phyloP scores from a whole-genome alignment of 2,797 vertebrate genomes.

The Onychomys leucogaster region DNA sequence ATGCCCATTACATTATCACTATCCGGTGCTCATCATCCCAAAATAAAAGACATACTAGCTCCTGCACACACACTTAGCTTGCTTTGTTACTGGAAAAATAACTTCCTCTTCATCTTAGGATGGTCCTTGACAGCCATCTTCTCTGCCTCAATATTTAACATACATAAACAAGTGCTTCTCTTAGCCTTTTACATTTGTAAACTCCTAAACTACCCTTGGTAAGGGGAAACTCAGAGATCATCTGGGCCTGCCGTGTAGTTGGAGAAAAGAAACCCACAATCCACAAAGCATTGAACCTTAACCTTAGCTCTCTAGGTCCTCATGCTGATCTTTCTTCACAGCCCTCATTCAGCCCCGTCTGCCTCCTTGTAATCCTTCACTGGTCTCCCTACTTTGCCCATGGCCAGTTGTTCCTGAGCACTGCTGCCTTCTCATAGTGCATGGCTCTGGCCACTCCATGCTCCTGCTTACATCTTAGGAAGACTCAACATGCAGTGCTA shows the following conservation, averaged over 20 bases:
- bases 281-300: background rate
- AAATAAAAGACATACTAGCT: background rate
- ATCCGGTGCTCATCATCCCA: background rate
- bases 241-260: background rate
- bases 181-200: background rate
- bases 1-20: background rate
- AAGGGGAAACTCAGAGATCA: background rate
- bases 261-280: background rate
- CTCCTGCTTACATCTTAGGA: background rate
- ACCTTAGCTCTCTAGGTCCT: background rate
- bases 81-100: background rate
- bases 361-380: background rate
- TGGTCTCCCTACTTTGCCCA: background rate
- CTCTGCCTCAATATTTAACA: background rate
- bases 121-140: background rate
- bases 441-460: background rate
- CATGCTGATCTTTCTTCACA: background rate
- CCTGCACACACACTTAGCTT: background rate
- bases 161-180: background rate
- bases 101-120: background rate
- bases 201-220: background rate
- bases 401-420: background rate
- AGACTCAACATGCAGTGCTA: background rate
- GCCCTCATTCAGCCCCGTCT: background rate
- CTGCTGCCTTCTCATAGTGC: background rate